Base-by-base conservation (phyloP, 1,140 invertebrate genomes). In the Drosophila azteca region DNA sequence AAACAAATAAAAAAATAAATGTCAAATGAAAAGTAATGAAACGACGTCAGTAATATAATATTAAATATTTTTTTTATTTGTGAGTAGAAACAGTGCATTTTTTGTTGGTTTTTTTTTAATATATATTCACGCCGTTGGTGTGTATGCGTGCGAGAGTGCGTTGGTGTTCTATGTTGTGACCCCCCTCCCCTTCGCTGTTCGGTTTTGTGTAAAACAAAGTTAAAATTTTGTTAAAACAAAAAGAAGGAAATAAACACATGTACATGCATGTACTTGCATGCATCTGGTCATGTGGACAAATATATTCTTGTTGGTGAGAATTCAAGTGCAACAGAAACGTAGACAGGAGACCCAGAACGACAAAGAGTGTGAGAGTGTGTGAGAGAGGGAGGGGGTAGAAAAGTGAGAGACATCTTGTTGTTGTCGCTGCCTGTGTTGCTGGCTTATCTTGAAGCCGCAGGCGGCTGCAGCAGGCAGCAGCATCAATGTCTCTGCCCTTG, bases 91-190 rank as follows among this genome's bases (percentile, higher is more conserved):
- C 35, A 39, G 35, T 73, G 29, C 6, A 41, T 3, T 17, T 2
- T 20, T 59, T 45, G 39, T 74, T 43, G 31, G 35, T 39, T 57
- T 26, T 26, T 26, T 26, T 5, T 24, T 4, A 24, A 3, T 26
- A 26, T 4, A 26, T 26, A 5, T 26, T 26, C 24, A 26, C 24
- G 24, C 24, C 24, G 24, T 0, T 26, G 24, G 24, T 26, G 24
- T 13, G 41, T 15, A 7, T 74, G 53, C 26, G 5, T 35, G 17
- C 17, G 45, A 31, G 20, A 55, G 29, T 61, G 26, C 48, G 45
- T 6, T 67, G 24, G 43, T 71, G 48, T 71, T 51, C 6, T 57
- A 17, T 60, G 41, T 49, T 64, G 35, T 39, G 35, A 39, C 35
- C 35, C 35, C 11, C 35, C 39, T 20, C 11, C 39, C 45, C 6